Percentiles rank a stretch among this genome's conserved stretches.
Conservation (phyloP, 2,797 vertebrate species). For the Gallirallus australis region DNA sequence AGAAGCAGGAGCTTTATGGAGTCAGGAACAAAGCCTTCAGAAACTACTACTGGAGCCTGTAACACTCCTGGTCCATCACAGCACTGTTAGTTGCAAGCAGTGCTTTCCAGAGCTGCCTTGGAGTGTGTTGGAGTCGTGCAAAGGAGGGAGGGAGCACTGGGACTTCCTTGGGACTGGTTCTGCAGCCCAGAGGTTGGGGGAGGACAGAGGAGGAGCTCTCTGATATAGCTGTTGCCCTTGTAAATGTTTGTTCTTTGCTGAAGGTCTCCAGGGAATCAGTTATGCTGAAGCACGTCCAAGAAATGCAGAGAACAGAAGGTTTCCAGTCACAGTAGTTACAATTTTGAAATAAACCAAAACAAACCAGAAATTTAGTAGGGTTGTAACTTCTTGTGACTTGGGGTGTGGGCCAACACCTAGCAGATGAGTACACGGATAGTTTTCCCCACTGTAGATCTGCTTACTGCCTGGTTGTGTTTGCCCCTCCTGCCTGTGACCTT, state of each 20-base stretch:
- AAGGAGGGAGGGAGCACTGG: neutral
- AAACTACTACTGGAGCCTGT: neutral
- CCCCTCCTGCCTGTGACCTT: neutral
- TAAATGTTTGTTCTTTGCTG: neutral
- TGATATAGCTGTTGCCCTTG: neutral
- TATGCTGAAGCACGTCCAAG: neutral
- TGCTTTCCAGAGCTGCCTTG: neutral
- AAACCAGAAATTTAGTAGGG: neutral
- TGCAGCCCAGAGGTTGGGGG: neutral
- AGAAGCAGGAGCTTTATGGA: neutral
- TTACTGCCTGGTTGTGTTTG: neutral
- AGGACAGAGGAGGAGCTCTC: neutral
- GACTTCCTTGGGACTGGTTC: neutral
- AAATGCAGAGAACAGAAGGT: neutral
- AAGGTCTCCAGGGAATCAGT: neutral
- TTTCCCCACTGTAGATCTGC: neutral
- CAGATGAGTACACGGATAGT: neutral
- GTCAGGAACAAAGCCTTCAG: neutral
- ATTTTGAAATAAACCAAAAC: constrained; percentile 28
- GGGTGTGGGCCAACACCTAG: neutral
- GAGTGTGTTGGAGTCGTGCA: neutral
- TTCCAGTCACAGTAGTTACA: neutral
- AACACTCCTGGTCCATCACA: neutral
- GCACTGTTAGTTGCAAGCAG: neutral
- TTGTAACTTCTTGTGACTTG: neutral